A percentile compares a stretch with the other conserved stretches of the same genome.
phyloP scores from a whole-genome alignment of 2,888 invertebrate species.

The Ichneumoninae sp. region DNA sequence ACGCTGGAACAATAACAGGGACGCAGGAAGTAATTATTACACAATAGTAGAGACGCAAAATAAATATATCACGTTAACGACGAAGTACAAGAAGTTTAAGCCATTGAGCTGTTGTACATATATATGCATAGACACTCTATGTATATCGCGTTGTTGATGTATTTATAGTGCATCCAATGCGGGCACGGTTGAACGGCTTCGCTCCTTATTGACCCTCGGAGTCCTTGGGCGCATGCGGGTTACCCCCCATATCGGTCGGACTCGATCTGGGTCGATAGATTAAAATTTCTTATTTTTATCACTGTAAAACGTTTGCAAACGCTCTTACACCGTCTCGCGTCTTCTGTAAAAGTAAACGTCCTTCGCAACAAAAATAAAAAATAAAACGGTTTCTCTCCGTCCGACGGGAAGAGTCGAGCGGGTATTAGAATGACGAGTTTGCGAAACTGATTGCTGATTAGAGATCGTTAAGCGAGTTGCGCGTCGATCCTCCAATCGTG shows the following conservation, averaged over 20 bases:
- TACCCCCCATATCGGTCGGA: conserved; percentile 74
- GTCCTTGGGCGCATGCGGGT: conserved; percentile 75
- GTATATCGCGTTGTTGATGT: background rate
- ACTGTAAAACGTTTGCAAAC: background rate
- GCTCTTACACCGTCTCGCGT: background rate
- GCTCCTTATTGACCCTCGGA: conserved; percentile 59
- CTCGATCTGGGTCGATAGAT: conserved; percentile 74
- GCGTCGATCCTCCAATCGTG: conserved; percentile 41
- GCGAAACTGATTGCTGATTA: conserved; percentile 33
- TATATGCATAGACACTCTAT: background rate
- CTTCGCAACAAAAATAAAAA: conserved; percentile 17
- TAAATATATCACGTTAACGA: background rate
- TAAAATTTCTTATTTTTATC: conserved; percentile 55
- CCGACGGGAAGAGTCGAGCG: background rate
- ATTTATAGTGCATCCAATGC: conserved; percentile 25
- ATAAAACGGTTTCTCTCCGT: background rate
- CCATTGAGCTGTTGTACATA: background rate
- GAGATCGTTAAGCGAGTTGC: conserved; percentile 13
- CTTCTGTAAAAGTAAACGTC: conserved; percentile 4
- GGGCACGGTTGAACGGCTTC: conserved; percentile 47
- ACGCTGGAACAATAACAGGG: too few relatives aligned
- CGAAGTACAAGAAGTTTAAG: background rate
- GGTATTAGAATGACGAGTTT: conserved; percentile 32
- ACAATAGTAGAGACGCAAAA: background rate
- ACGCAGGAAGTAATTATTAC: too few relatives aligned